Percentiles rank a stretch among this genome's conserved stretches.
These are phyloP conservation scores for Drosophila santomea DNA, from an alignment of 1,140 invertebrate species.

Conservation along the genomic window DNA sequence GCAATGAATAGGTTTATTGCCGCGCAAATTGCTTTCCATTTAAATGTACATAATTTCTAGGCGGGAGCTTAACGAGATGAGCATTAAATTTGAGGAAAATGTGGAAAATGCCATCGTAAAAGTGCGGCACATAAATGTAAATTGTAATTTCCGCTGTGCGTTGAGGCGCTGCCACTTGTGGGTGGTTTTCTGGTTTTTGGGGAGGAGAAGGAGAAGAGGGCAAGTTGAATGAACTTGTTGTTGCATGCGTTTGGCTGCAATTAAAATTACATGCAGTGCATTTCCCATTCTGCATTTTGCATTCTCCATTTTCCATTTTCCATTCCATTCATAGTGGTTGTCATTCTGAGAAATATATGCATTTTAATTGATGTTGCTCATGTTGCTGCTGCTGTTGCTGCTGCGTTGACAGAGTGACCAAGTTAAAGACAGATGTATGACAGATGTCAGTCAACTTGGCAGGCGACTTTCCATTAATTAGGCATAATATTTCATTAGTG, in stretches of 20 bases:
- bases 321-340: constrained; percentile 62
- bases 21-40: constrained; percentile 39
- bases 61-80: constrained; percentile 26
- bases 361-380: constrained; percentile 74
- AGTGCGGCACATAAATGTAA: constrained; percentile 55
- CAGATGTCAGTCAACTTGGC: constrained; percentile 62
- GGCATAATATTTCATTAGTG: constrained; percentile 79
- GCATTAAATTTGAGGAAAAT: constrained; percentile 64
- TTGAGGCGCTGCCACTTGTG: constrained; percentile 27
- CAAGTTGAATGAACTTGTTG: constrained; percentile 72
- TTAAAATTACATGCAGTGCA: constrained; percentile 72
- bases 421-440: constrained; percentile 78
- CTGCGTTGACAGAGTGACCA: constrained; percentile 76
- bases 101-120: constrained; percentile 59
- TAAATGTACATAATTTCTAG: constrained; percentile 40
- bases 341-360: constrained; percentile 60
- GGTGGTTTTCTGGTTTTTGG: constrained; percentile 6
- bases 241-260: constrained; percentile 70
- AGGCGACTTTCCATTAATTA: constrained; percentile 80
- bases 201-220: not conserved
- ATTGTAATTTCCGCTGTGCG: constrained; percentile 60
- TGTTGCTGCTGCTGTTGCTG: constrained; percentile 2
- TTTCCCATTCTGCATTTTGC: constrained; percentile 50
- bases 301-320: constrained; percentile 36
- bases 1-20: constrained; percentile 39